Conservation (phyloP, 2,797 vertebrate genomes). For the Lacerta agilis region DNA sequence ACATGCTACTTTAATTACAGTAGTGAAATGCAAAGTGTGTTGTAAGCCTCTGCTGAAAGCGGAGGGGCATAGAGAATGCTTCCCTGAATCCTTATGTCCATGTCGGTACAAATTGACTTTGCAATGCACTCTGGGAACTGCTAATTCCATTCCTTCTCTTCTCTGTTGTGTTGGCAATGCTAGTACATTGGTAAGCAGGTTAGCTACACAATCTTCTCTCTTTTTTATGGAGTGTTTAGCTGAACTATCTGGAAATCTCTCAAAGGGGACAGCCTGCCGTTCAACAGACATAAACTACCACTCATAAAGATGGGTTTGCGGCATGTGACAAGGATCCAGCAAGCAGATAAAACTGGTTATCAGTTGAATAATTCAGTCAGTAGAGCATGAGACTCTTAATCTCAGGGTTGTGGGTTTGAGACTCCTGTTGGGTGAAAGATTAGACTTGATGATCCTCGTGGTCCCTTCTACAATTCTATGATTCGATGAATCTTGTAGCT, state of each 20-base stretch:
- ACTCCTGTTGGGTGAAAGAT: too few species aligned
- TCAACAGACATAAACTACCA: not conserved
- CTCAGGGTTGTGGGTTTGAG: too few species aligned
- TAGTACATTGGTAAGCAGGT: not conserved
- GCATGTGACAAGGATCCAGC: not conserved
- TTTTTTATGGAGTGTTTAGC: not conserved
- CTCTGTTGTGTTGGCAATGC: not conserved
- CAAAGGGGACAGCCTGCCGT: not conserved
- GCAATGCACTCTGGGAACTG: slow-evolving; percentile 39
- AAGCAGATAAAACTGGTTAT: not conserved
- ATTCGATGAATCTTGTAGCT: not conserved
- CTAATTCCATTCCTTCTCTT: slow-evolving; percentile 19
- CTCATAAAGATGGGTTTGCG: not conserved
- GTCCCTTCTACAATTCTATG: too few species aligned
- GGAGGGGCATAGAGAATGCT: not conserved
- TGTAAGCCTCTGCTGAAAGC: not conserved
- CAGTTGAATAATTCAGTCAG: not conserved
- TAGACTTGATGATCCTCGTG: too few species aligned
- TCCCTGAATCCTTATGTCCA: not conserved
- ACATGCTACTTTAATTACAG: slow-evolving; percentile 53
- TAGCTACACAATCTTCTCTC: not conserved
- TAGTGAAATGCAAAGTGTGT: not conserved
- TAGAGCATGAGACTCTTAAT: too few species aligned
- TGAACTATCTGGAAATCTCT: slow-evolving; percentile 10
- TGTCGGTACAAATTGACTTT: slow-evolving; percentile 43